A percentile compares a stretch with the other conserved stretches of the same genome.
These are phyloP conservation scores for Mixornis gularis DNA, from an alignment of 2,113 vertebrate species.

Conservation along the genomic window DNA sequence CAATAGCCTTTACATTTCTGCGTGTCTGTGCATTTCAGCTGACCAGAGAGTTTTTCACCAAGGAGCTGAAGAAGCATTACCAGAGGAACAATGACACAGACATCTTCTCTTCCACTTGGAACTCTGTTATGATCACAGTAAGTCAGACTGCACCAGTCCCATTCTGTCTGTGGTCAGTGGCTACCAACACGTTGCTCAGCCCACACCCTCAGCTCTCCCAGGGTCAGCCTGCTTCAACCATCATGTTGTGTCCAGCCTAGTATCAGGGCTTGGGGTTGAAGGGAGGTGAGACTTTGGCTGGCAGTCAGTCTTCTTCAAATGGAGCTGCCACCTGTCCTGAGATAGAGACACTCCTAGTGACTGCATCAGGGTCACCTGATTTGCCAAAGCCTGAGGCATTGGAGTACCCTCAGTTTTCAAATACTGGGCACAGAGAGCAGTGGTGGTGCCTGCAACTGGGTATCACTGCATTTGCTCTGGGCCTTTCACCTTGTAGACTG, in stretches of 20 bases:
- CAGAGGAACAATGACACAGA: conserved; percentile 83
- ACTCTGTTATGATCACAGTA: conserved; percentile 92
- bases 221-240: not conserved
- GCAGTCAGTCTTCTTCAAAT: not conserved
- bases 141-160: conserved; percentile 5
- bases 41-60: conserved; percentile 88
- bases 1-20: not conserved
- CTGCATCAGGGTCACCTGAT: not conserved
- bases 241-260: accelerated
- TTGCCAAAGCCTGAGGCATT: not conserved
- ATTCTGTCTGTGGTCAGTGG: accelerated
- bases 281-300: not conserved
- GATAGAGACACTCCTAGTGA: not conserved
- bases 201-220: not conserved
- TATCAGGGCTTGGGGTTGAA: not conserved
- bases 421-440: not conserved
- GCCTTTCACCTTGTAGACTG: not conserved
- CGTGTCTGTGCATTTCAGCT: conserved; percentile 68
- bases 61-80: conserved; percentile 87
- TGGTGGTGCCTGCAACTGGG: not conserved
- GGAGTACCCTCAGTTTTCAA: not conserved
- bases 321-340: not conserved
- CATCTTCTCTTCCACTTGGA: conserved; percentile 86
- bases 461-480: not conserved
- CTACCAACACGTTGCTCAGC: not conserved